Percentiles rank a stretch among this genome's conserved stretches.
Evolutionary conservation across 2,888 invertebrate species (phyloP).

Genomic region (Hofmannophila pseudospretella): DNA sequence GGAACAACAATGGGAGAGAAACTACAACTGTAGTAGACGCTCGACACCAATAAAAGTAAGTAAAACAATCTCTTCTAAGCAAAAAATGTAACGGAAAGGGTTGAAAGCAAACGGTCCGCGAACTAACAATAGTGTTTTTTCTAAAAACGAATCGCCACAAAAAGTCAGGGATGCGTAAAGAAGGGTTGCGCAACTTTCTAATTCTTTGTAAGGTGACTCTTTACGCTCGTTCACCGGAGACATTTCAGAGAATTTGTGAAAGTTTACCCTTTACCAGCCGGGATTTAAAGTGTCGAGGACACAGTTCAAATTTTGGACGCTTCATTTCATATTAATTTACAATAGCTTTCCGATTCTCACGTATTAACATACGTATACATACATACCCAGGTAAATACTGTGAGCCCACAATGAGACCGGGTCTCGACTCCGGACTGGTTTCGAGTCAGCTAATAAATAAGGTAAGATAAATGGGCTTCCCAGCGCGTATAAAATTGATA

Average conservation of each 20-base stretch:
- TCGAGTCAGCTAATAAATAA: conserved; percentile 72
- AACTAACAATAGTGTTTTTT: conserved; percentile 57
- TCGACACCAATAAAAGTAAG: conserved; percentile 35
- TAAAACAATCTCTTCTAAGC: conserved; percentile 45
- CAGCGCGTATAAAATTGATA: conserved; percentile 74
- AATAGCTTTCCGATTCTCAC: conserved; percentile 27
- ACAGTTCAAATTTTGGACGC: conserved; percentile 24
- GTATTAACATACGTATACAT: conserved; percentile 35
- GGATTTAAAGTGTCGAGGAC: conserved; percentile 26
- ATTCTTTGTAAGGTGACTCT: conserved; percentile 68
- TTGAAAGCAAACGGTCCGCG: conserved; percentile 59
- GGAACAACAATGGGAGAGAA: background rate
- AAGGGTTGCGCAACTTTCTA: conserved; percentile 78
- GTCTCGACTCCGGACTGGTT: conserved; percentile 56
- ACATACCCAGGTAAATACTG: conserved; percentile 50
- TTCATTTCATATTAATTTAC: conserved; percentile 39
- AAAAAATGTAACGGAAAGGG: conserved; percentile 71
- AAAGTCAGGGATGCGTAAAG: conserved; percentile 56
- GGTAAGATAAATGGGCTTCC: conserved; percentile 73
- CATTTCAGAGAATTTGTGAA: conserved; percentile 65
- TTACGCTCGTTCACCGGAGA: conserved; percentile 35
- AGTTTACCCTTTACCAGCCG: conserved; percentile 51
- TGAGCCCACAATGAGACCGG: conserved; percentile 50
- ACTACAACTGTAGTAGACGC: conserved; percentile 20
- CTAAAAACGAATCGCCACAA: conserved; percentile 57